These are phyloP conservation scores for Embidobia sp. DNA, from an alignment of 2,888 invertebrate genomes.

Conservation along the genomic window DNA sequence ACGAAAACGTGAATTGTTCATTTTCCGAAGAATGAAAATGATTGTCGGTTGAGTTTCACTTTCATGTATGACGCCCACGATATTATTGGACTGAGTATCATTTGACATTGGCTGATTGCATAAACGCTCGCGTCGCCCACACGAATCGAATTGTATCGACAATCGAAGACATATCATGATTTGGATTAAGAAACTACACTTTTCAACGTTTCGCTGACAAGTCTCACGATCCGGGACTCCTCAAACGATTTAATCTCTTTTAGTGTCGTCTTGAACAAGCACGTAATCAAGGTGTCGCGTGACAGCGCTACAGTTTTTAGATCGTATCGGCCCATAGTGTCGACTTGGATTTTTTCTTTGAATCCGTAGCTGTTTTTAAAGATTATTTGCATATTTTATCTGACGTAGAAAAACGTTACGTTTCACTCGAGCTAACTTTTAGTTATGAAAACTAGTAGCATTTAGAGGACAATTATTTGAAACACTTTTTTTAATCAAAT, in stretches of 20 bases:
- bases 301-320: slow-evolving; percentile 61
- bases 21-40: background rate
- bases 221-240: slow-evolving; percentile 61
- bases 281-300: slow-evolving; percentile 64
- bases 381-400: slow-evolving; percentile 57
- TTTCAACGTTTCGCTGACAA: slow-evolving; percentile 62
- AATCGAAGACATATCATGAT: slow-evolving; percentile 54
- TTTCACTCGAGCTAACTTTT: too few species aligned
- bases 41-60: slow-evolving; percentile 14
- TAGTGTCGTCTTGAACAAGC: slow-evolving; percentile 57
- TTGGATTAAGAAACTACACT: slow-evolving; percentile 65
- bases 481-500: too few species aligned
- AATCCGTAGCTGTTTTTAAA: slow-evolving; percentile 45
- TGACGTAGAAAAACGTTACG: slow-evolving; percentile 33
- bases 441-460: too few species aligned
- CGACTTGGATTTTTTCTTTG: slow-evolving; percentile 48
- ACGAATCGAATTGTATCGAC: slow-evolving; percentile 58
- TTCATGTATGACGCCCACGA: slow-evolving; percentile 53
- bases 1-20: slow-evolving; percentile 37
- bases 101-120: slow-evolving; percentile 56
- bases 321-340: slow-evolving; percentile 53
- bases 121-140: slow-evolving; percentile 59
- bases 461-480: too few species aligned
- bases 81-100: slow-evolving; percentile 38
- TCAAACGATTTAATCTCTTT: slow-evolving; percentile 64